Evolutionary conservation across 1,140 invertebrate genomes (phyloP).

Genomic region (Euura saliciscinereae): DNA sequence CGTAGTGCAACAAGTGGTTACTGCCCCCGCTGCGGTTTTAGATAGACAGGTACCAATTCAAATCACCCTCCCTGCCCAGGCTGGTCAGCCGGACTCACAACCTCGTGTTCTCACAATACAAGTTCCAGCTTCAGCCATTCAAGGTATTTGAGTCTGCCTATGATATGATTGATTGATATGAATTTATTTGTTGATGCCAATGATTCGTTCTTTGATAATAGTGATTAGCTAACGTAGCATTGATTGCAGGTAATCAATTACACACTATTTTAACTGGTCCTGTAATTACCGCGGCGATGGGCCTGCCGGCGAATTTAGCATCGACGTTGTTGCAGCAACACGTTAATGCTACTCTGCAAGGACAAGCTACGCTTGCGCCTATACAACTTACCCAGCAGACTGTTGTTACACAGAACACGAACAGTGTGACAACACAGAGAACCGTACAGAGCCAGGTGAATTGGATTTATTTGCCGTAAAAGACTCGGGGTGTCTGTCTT

Average conservation of each 20-base stretch:
- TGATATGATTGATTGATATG: constrained; percentile 9
- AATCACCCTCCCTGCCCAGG: constrained; percentile 74
- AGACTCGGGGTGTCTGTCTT: too few species aligned
- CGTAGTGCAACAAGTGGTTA: constrained; percentile 54
- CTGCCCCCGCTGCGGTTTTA: constrained; percentile 45
- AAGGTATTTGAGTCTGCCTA: constrained; percentile 60
- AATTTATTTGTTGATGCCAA: constrained; percentile 10
- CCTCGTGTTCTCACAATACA: constrained; percentile 80
- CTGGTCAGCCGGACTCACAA: constrained; percentile 68
- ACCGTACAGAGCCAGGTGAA: constrained; percentile 41
- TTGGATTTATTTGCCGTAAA: too few species aligned
- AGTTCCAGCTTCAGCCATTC: constrained; percentile 81
- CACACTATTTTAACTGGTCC: constrained; percentile 78
- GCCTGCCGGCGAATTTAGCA: constrained; percentile 76
- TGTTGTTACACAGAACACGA: constrained; percentile 41
- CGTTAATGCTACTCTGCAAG: constrained; percentile 78
- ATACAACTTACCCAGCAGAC: constrained; percentile 51
- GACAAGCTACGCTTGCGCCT: constrained; percentile 56
- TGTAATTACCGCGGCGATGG: constrained; percentile 85
- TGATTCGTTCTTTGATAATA: not conserved
- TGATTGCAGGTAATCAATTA: constrained; percentile 63
- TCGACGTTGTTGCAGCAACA: constrained; percentile 83
- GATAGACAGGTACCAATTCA: constrained; percentile 65
- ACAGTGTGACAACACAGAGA: constrained; percentile 42
- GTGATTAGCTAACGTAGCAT: constrained; percentile 12